phyloP scores from a whole-genome alignment of 2,888 invertebrate species.

The Rotaria socialis region DNA sequence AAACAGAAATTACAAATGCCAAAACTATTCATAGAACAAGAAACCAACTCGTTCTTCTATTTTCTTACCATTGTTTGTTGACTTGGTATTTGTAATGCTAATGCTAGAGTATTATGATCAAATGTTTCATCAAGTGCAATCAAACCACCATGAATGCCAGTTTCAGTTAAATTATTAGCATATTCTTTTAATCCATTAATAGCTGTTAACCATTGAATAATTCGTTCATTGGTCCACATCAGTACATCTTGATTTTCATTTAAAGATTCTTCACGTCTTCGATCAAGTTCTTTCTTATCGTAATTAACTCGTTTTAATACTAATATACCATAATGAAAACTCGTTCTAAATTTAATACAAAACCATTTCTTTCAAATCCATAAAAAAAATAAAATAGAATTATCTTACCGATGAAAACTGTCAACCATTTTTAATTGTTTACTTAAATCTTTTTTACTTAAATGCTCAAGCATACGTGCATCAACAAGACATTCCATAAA shows the following conservation, averaged over 20 bases:
- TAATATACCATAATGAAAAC: conserved; percentile 93
- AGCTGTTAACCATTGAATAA: conserved; percentile 86
- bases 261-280: conserved; percentile 80
- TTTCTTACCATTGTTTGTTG: conserved; percentile 68
- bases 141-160: conserved; percentile 94
- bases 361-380: no score
- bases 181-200: conserved; percentile 90
- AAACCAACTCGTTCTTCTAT: no score
- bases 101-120: conserved; percentile 69
- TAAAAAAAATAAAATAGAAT: no score
- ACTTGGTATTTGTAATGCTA: conserved; percentile 93
- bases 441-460: conserved; percentile 91
- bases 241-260: conserved; percentile 79
- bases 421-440: conserved; percentile 98
- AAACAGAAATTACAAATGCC: conserved; percentile 48
- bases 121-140: conserved; percentile 82
- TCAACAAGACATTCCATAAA: conserved; percentile 99
- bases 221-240: conserved; percentile 95
- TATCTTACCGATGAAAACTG: conserved; percentile 82
- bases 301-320: conserved; percentile 94
- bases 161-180: conserved; percentile 87
- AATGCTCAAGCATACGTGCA: conserved; percentile 95
- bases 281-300: conserved; percentile 80
- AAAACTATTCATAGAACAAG: no score
- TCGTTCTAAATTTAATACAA: conserved; percentile 68